These are phyloP conservation scores for Heliconius melpomene DNA, from an alignment of 1,140 invertebrate genomes.

Conservation along the genomic window DNA sequence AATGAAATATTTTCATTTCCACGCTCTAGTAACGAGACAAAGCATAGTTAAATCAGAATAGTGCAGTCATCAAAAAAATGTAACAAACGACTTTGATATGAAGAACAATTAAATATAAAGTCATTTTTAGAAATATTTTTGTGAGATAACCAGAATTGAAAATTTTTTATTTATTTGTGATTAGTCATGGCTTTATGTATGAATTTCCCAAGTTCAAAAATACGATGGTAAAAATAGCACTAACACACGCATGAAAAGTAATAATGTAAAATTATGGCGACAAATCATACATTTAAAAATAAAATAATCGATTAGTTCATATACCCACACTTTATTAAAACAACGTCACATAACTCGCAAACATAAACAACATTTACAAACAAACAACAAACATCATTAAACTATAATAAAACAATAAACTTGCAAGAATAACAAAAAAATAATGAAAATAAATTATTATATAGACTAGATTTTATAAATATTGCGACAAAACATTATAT, in stretches of 20 bases:
- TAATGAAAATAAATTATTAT: background rate
- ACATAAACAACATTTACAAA: conserved; percentile 18
- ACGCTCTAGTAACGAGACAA: no score
- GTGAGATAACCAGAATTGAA: no score
- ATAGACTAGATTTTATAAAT: background rate
- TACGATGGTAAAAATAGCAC: no score
- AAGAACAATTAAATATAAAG: no score
- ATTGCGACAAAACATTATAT: background rate
- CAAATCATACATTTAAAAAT: conserved; percentile 6
- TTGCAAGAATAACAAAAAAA: background rate
- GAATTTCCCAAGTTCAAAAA: no score
- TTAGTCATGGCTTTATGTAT: no score
- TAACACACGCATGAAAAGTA: background rate
- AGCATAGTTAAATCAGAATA: no score
- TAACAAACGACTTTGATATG: no score
- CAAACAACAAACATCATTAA: conserved; percentile 35
- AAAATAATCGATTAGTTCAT: conserved; percentile 61
- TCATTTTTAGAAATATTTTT: no score
- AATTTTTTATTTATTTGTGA: no score
- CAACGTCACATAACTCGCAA: conserved; percentile 37
- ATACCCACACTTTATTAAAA: conserved; percentile 72
- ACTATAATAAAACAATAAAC: background rate
- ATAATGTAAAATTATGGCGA: background rate
- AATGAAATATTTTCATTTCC: no score
- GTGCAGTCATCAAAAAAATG: no score